Evolutionary conservation across 2,113 vertebrate species (phyloP).

Genomic region (Stomatorhinus ivindoensis): DNA sequence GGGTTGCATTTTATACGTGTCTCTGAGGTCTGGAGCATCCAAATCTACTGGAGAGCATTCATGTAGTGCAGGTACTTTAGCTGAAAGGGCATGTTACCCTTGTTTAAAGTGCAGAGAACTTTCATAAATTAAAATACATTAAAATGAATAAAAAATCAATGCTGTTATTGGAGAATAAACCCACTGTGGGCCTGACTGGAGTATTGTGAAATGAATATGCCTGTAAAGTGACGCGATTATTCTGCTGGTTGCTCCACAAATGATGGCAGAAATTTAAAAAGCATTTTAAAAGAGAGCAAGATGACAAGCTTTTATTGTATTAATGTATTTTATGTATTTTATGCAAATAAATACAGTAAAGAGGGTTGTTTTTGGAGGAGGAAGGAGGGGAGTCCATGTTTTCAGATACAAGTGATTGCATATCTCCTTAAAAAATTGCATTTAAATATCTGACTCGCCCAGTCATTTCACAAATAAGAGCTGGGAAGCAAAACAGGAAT

Average conservation of each 20-base stretch:
- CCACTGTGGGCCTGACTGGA: not conserved
- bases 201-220: not conserved
- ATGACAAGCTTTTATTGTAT: not conserved
- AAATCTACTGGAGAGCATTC: not conserved
- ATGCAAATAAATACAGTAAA: not conserved
- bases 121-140: not conserved
- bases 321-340: no score
- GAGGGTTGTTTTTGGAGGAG: not conserved
- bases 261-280: not conserved
- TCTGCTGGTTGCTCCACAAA: not conserved
- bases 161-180: not conserved
- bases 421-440: not conserved
- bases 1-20: not conserved
- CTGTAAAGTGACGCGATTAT: not conserved
- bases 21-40: not conserved
- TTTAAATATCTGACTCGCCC: not conserved
- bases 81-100: not conserved
- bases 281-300: not conserved
- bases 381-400: not conserved
- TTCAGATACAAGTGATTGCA: not conserved
- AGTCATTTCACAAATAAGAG: not conserved
- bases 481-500: not conserved
- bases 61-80: not conserved
- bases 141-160: constrained; percentile 3
- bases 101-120: not conserved